Evolutionary conservation across 1,140 invertebrate species (phyloP).

Genomic region (Calliphora vicina): DNA sequence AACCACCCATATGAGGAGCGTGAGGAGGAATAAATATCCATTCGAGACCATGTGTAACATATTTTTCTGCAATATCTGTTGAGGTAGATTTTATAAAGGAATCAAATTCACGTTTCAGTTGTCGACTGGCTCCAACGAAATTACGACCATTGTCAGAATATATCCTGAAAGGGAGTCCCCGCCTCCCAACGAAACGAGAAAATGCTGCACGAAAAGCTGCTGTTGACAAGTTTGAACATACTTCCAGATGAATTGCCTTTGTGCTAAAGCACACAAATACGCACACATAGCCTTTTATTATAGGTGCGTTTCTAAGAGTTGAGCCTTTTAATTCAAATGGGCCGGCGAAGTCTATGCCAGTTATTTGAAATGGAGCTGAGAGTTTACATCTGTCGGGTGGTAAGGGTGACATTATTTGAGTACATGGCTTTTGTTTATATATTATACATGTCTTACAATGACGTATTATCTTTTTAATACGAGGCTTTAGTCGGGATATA

Average conservation of each 20-base stretch:
- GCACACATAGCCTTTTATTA: not conserved
- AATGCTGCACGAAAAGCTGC: not conserved
- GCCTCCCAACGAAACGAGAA: not conserved
- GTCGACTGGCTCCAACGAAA: not conserved
- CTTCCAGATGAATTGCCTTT: not conserved
- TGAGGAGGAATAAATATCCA: not conserved
- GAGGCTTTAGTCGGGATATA: not conserved
- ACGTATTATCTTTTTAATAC: not conserved
- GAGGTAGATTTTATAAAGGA: not conserved
- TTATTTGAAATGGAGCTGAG: not conserved
- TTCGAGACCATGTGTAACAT: not conserved
- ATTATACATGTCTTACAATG: not conserved
- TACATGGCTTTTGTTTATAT: not conserved
- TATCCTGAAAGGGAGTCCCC: not conserved
- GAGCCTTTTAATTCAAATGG: not conserved
- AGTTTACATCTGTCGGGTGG: not conserved
- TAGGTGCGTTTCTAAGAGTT: not conserved
- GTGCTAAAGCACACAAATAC: not conserved
- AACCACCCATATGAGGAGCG: not conserved
- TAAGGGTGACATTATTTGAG: constrained; percentile 11
- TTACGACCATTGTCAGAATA: not conserved
- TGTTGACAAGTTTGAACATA: not conserved
- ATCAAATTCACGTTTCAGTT: not conserved
- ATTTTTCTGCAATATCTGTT: not conserved
- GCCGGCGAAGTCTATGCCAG: not conserved